Evolutionary conservation across 2,113 vertebrate species (phyloP), one percentile per base, ranked within the genome.

Genomic region (Cyanocitta stelleri): DNA sequence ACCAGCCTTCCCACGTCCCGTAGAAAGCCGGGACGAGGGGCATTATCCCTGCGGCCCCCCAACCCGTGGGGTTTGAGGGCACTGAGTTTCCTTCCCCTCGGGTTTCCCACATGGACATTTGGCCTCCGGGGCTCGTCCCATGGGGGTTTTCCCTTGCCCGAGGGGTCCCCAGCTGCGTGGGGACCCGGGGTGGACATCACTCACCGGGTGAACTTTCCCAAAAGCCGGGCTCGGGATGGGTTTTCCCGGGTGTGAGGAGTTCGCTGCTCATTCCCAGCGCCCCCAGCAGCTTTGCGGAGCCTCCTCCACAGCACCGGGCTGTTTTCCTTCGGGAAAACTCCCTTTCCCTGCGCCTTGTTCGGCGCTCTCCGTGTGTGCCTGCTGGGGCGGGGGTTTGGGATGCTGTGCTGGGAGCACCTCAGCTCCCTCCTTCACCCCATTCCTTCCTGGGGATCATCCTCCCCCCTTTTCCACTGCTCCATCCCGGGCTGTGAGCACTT

Each of bases 211-310:
- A 24, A 55, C 27, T 48, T 30, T 11, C 3, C 20, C 12, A 11
- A 21, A 22, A 32, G 18, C 41, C 1, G 3, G 7, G 33, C 8
- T 72, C 29, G 4, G 48, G 32, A 6, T 10, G 35, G 82, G 39
- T 46, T 82, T 62, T 22, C 5, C 6, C 13, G 5, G 11, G 6
- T 8, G 5, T 58, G 30, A 6, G 7, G 66, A n/a, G 56, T 17
- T 52, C 3, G 9, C 35, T 3, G 39, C 29, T 20, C 6, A 1
- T 3, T 10, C 19, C 7, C 9, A 17, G 52, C 8, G 1, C 6
- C 3, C 61, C 1, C 16, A 32, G 67, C 7, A 23, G 41, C 33
- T 33, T 26, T 6, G 68, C 7, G 2, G 71, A 46, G 79, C 79
- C 49, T 20, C 30, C 13, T 3, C 37, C 5, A 0, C 48, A 4